These are phyloP conservation scores for Anguilla anguilla DNA, from an alignment of 2,797 vertebrate species.

Conservation along the genomic window DNA sequence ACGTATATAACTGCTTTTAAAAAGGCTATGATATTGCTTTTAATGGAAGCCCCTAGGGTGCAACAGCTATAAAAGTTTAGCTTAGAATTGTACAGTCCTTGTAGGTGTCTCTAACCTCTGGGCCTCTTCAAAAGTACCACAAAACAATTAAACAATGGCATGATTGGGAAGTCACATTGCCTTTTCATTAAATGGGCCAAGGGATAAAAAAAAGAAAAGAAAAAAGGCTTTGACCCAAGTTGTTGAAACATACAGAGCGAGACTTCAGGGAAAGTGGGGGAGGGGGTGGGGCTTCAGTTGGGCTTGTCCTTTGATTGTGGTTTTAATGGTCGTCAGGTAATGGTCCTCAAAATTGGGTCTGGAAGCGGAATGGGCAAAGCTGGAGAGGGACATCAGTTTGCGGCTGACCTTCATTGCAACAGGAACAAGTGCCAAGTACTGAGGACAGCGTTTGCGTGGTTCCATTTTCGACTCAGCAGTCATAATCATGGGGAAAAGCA, in stretches of 20 bases:
- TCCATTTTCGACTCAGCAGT: constrained; percentile 44
- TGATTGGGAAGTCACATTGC: background rate
- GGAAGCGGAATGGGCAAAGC: background rate
- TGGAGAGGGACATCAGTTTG: background rate
- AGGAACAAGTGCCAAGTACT: constrained; percentile 43
- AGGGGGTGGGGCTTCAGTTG: background rate
- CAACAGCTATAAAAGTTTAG: constrained; percentile 17
- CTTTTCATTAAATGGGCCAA: background rate
- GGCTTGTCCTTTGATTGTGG: constrained; percentile 5
- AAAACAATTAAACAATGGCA: constrained; percentile 2
- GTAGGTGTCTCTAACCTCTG: background rate
- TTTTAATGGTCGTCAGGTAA: constrained; percentile 65
- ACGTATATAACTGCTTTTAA: constrained; percentile 14
- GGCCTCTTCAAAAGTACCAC: background rate
- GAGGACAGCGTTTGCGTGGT: constrained; percentile 37
- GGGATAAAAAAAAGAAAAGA: background rate
- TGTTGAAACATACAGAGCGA: background rate
- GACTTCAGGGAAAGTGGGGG: background rate
- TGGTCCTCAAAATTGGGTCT: constrained; percentile 60
- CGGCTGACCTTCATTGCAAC: constrained; percentile 68
- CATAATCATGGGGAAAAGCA: constrained; percentile 58
- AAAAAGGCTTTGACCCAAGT: background rate
- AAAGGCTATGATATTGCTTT: constrained; percentile 10
- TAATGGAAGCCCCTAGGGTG: constrained; percentile 6
- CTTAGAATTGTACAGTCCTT: background rate